Conservation (phyloP, 2,113 vertebrate species). For the Climacteris rufus region DNA sequence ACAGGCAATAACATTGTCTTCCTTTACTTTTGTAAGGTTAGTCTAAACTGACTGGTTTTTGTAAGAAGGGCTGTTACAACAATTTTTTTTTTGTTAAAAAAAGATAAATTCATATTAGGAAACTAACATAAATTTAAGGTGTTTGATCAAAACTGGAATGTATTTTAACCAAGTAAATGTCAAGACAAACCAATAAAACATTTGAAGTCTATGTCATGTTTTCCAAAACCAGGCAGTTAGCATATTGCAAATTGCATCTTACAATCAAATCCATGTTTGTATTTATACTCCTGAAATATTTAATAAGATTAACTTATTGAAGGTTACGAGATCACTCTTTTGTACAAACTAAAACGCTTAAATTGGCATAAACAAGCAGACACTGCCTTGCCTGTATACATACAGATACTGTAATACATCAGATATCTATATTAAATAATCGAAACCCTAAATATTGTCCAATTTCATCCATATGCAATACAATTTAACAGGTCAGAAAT, state of each 20-base stretch:
- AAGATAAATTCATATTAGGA: neutral
- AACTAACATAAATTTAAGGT: neutral
- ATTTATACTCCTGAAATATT: neutral
- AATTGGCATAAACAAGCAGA: neutral
- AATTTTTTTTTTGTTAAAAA: neutral
- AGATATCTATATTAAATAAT: neutral
- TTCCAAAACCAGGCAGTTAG: neutral
- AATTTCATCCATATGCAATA: neutral
- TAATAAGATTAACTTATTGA: neutral
- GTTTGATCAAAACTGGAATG: neutral
- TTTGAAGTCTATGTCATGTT: neutral
- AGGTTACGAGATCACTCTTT: neutral
- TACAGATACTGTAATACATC: neutral
- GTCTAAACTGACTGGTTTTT: neutral
- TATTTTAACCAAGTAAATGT: neutral
- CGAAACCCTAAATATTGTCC: neutral
- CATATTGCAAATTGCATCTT: neutral
- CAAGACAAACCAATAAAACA: neutral
- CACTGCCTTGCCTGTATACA: neutral
- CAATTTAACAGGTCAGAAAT: neutral
- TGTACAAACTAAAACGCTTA: neutral
- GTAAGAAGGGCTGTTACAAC: neutral
- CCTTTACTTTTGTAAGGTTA: neutral
- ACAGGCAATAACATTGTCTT: neutral
- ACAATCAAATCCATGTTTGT: neutral